These are phyloP conservation scores for Miichthys miiuy DNA, from an alignment of 2,797 vertebrate species.

Conservation along the genomic window DNA sequence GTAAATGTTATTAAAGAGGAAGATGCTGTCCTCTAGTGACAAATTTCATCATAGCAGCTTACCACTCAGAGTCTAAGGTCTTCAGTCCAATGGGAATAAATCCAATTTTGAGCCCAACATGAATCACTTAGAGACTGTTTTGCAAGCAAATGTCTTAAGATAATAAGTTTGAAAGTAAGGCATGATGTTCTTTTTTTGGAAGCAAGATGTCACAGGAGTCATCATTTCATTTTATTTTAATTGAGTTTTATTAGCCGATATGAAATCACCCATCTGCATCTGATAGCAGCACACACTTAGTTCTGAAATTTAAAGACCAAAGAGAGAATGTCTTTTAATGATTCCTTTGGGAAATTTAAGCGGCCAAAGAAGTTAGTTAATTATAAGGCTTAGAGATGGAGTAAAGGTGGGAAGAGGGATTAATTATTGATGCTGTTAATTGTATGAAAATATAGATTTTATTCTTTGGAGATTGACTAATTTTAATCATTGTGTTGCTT, in stretches of 20 bases:
- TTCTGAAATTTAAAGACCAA: conserved; percentile 18
- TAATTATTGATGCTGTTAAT: not conserved
- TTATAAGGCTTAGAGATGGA: not conserved
- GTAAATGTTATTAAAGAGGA: conserved; percentile 47
- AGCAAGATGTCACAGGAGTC: conserved; percentile 10
- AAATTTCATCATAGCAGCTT: conserved; percentile 43
- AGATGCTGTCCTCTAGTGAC: conserved; percentile 79
- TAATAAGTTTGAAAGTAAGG: conserved; percentile 18
- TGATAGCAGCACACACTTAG: not conserved
- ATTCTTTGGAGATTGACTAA: not conserved
- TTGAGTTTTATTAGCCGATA: conserved; percentile 7
- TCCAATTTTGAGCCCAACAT: conserved; percentile 7
- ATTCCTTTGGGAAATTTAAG: conserved; percentile 15
- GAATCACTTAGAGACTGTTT: conserved; percentile 19
- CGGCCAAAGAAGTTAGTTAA: conserved; percentile 8
- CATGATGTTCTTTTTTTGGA: conserved; percentile 1
- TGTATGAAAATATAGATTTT: not conserved
- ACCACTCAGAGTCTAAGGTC: not conserved
- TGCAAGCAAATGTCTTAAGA: conserved; percentile 16
- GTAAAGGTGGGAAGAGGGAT: not conserved
- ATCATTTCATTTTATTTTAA: conserved; percentile 2
- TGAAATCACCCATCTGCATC: conserved; percentile 1
- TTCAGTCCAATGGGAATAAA: conserved; percentile 4
- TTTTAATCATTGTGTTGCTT: no score
- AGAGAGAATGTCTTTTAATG: not conserved